Conservation (phyloP, 2,888 invertebrate species). For the Eilema griseolum region DNA sequence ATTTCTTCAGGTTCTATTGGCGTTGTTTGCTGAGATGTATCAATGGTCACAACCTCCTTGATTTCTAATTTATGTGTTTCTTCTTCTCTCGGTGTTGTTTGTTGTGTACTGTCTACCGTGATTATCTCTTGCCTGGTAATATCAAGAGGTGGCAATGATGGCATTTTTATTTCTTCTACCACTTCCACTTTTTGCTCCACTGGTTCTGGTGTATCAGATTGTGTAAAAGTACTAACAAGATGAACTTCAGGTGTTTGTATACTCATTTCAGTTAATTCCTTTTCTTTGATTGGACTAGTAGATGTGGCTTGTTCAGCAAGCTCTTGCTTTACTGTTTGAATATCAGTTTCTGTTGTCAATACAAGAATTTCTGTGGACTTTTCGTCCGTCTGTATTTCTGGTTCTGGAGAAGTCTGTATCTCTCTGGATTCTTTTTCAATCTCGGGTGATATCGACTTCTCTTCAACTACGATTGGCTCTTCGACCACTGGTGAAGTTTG, state of each 20-base stretch:
- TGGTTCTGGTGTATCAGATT: conserved; percentile 70
- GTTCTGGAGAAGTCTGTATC: conserved; percentile 86
- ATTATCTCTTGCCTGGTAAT: conserved; percentile 49
- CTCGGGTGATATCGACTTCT: conserved; percentile 66
- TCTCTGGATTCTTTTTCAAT: conserved; percentile 80
- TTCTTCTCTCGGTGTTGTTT: conserved; percentile 61
- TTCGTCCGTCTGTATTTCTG: conserved; percentile 67
- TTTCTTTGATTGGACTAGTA: conserved; percentile 71
- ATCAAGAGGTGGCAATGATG: conserved; percentile 39
- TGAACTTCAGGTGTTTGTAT: conserved; percentile 77
- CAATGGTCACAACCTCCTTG: conserved; percentile 53
- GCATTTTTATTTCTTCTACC: conserved; percentile 37
- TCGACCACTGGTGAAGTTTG: conserved; percentile 78
- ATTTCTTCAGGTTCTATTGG: conserved; percentile 49
- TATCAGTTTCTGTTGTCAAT: conserved; percentile 75
- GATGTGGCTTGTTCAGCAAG: conserved; percentile 75
- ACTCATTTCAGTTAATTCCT: conserved; percentile 68
- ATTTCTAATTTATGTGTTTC: conserved; percentile 50
- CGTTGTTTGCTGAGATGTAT: conserved; percentile 68
- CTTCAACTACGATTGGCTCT: conserved; percentile 53
- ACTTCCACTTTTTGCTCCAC: conserved; percentile 31
- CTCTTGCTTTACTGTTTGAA: conserved; percentile 73
- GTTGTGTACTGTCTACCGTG: conserved; percentile 63
- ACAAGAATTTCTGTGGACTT: conserved; percentile 75
- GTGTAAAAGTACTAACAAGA: conserved; percentile 73